Conservation (phyloP, 2,888 invertebrate genomes). For the Tinea semifulvella region DNA sequence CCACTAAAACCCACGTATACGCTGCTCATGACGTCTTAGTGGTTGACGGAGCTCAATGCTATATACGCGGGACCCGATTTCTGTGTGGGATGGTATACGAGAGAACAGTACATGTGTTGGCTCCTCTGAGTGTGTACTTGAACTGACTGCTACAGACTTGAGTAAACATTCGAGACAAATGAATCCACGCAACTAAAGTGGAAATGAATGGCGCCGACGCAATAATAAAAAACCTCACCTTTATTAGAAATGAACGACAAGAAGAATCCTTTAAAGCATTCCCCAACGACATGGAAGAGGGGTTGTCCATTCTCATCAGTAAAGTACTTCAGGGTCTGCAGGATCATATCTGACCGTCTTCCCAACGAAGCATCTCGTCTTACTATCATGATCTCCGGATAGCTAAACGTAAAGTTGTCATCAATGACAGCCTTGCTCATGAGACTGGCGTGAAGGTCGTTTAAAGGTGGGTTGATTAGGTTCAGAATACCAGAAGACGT, state of each 20-base stretch:
- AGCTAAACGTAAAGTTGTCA: constrained; percentile 10
- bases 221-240: constrained; percentile 23
- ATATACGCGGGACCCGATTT: no score
- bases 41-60: no score
- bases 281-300: constrained; percentile 27
- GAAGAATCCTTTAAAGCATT: constrained; percentile 29
- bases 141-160: no score
- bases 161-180: no score
- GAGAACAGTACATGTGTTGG: no score
- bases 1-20: no score
- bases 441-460: constrained; percentile 17
- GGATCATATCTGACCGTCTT: constrained; percentile 27
- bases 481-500: constrained; percentile 25
- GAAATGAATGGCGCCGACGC: no score
- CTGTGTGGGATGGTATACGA: no score
- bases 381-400: constrained; percentile 21
- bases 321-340: constrained; percentile 25
- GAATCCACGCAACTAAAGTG: no score
- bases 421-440: constrained; percentile 5
- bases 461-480: constrained; percentile 24
- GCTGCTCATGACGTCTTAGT: no score
- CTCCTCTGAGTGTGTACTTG: no score
- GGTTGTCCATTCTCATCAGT: constrained; percentile 25
- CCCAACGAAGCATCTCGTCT: constrained; percentile 22
- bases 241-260: constrained; percentile 30